Evolutionary conservation across 2,888 invertebrate genomes (phyloP).

Genomic region (Drosophila mimica): DNA sequence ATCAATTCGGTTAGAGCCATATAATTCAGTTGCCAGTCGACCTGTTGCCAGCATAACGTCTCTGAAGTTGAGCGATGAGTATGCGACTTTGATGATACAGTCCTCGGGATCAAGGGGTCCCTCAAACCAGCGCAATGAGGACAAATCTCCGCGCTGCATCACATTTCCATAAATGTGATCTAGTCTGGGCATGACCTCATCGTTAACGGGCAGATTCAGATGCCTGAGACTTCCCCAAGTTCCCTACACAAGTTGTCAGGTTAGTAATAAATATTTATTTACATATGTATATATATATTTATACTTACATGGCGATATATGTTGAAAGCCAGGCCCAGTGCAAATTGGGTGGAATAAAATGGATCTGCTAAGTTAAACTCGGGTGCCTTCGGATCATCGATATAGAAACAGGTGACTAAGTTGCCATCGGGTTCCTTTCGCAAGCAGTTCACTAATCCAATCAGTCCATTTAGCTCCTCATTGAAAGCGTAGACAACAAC

Average conservation of each 20-base stretch:
- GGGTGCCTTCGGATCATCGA: conserved; percentile 88
- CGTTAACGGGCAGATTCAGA: conserved; percentile 86
- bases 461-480: conserved; percentile 90
- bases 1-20: conserved; percentile 88
- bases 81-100: conserved; percentile 86
- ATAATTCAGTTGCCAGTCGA: conserved; percentile 93
- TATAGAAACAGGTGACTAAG: conserved; percentile 87
- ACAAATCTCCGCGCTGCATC: conserved; percentile 92
- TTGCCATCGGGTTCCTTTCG: conserved; percentile 92
- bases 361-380: conserved; percentile 88
- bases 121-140: conserved; percentile 93
- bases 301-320: conserved; percentile 87
- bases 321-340: conserved; percentile 92
- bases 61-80: conserved; percentile 95
- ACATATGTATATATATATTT: not conserved
- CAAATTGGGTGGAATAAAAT: conserved; percentile 88
- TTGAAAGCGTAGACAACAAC: conserved; percentile 89
- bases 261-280: not conserved
- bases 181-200: conserved; percentile 83
- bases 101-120: conserved; percentile 87
- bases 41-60: conserved; percentile 98
- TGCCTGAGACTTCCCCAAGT: conserved; percentile 94
- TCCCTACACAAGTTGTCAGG: conserved; percentile 67
- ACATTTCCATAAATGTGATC: conserved; percentile 92
- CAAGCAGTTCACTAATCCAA: conserved; percentile 96